A percentile compares a stretch with the other conserved stretches of the same genome.
These are phyloP conservation scores for Nixonia krombeini DNA, from an alignment of 1,140 invertebrate species.

Conservation along the genomic window DNA sequence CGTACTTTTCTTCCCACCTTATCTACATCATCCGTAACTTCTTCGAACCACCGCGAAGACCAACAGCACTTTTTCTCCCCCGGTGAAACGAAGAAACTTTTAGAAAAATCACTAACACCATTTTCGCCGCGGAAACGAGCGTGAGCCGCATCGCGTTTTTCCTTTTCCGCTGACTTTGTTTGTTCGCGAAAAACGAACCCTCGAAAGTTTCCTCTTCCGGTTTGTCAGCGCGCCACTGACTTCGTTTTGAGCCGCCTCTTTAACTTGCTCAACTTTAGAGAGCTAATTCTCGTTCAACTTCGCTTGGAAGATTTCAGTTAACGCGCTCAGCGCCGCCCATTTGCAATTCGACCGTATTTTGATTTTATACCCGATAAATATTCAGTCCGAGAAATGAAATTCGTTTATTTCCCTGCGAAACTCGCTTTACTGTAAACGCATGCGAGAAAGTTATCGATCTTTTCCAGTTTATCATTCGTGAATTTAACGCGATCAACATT, in stretches of 20 bases:
- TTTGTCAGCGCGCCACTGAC: conserved; percentile 25
- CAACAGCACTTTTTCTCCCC: conserved; percentile 18
- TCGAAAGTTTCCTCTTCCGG: conserved; percentile 29
- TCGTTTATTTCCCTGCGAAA: too few species aligned
- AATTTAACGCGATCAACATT: too few species aligned
- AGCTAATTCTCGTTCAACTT: conserved; percentile 29
- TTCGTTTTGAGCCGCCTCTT: conserved; percentile 13
- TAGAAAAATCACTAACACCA: conserved; percentile 28
- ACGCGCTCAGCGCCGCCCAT: too few species aligned
- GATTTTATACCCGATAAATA: conserved; percentile 15
- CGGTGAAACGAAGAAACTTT: conserved; percentile 16
- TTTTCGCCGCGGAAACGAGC: conserved; percentile 17
- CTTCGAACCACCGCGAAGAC: conserved; percentile 33
- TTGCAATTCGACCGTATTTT: conserved; percentile 1
- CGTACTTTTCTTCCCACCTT: conserved; percentile 12
- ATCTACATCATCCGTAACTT: conserved; percentile 33
- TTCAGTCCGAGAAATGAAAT: background rate
- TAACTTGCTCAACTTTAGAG: conserved; percentile 30
- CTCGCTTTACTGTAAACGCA: too few species aligned
- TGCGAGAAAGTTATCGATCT: too few species aligned
- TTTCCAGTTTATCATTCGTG: too few species aligned
- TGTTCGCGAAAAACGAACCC: conserved; percentile 53
- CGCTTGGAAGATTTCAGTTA: conserved; percentile 1
- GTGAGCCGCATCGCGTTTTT: conserved; percentile 10
- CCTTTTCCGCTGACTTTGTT: conserved; percentile 29